phyloP scores from a whole-genome alignment of 2,888 invertebrate species.

The Caenorhabditis afra region DNA sequence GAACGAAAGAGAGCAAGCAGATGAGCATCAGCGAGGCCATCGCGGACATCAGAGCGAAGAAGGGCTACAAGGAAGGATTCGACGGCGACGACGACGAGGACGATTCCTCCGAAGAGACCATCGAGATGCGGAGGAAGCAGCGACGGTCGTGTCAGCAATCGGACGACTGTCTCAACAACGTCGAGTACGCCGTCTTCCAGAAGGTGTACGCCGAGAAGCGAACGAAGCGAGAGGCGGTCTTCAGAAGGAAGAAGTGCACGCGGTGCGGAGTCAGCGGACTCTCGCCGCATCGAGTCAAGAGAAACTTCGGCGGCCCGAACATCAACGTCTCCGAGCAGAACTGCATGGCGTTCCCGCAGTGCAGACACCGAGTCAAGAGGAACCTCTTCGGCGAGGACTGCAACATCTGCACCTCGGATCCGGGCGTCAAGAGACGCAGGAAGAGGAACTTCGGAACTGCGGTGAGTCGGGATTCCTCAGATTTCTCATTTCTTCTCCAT shows the following conservation, averaged over 20 bases:
- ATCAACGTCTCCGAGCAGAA: constrained; percentile 76
- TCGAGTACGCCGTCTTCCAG: constrained; percentile 72
- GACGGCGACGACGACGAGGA: constrained; percentile 54
- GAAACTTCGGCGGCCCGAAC: constrained; percentile 73
- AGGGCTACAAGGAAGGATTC: constrained; percentile 71
- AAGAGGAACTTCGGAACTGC: constrained; percentile 71
- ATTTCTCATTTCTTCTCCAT: constrained; percentile 15
- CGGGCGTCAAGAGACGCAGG: constrained; percentile 58
- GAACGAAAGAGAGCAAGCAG: constrained; percentile 19
- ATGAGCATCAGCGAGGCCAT: constrained; percentile 70
- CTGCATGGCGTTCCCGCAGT: constrained; percentile 76
- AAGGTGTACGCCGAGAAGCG: constrained; percentile 72
- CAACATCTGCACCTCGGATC: constrained; percentile 72
- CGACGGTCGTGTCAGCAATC: constrained; percentile 68
- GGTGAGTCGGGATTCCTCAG: constrained; percentile 29
- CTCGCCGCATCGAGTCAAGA: constrained; percentile 64
- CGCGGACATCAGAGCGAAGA: constrained; percentile 67
- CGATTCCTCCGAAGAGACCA: constrained; percentile 55
- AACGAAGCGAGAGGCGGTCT: constrained; percentile 70
- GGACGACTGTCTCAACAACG: constrained; percentile 74
- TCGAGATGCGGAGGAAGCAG: constrained; percentile 56
- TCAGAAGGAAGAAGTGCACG: constrained; percentile 66
- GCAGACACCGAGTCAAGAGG: constrained; percentile 73
- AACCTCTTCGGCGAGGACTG: constrained; percentile 73
- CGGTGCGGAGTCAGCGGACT: constrained; percentile 59